phyloP scores from a whole-genome alignment of 2,888 invertebrate species.

The Eilema sororculum region DNA sequence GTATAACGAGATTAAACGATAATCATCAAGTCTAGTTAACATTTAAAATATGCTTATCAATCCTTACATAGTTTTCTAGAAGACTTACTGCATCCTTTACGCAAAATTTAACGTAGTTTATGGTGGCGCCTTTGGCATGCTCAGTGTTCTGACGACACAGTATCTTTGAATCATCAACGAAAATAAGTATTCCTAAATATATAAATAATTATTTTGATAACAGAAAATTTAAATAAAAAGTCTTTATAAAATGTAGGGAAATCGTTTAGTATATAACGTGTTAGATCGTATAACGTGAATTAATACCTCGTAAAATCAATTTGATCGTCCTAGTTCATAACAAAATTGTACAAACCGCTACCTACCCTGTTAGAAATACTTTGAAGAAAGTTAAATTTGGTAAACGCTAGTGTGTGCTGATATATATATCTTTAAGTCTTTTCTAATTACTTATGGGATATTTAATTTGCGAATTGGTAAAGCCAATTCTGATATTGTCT shows the following conservation, averaged over 20 bases:
- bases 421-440: constrained; percentile 58
- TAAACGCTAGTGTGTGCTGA: constrained; percentile 62
- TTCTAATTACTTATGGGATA: constrained; percentile 56
- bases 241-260: constrained; percentile 71
- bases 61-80: neutral
- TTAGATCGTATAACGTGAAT: constrained; percentile 67
- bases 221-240: constrained; percentile 67
- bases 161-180: constrained; percentile 53
- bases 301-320: constrained; percentile 68
- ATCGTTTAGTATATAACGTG: constrained; percentile 59
- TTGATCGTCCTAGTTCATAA: constrained; percentile 54
- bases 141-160: constrained; percentile 22
- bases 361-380: constrained; percentile 40
- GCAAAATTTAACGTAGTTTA: neutral
- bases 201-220: constrained; percentile 72
- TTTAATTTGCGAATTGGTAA: constrained; percentile 63
- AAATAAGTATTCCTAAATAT: constrained; percentile 58
- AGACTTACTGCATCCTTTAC: neutral
- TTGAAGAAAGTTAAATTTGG: constrained; percentile 39
- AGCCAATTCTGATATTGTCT: constrained; percentile 59
- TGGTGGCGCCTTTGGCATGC: constrained; percentile 11
- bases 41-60: neutral
- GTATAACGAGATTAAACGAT: neutral
- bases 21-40: neutral
- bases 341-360: constrained; percentile 63